phyloP scores from a whole-genome alignment of 1,140 invertebrate genomes.

The Bombus fervidus region DNA sequence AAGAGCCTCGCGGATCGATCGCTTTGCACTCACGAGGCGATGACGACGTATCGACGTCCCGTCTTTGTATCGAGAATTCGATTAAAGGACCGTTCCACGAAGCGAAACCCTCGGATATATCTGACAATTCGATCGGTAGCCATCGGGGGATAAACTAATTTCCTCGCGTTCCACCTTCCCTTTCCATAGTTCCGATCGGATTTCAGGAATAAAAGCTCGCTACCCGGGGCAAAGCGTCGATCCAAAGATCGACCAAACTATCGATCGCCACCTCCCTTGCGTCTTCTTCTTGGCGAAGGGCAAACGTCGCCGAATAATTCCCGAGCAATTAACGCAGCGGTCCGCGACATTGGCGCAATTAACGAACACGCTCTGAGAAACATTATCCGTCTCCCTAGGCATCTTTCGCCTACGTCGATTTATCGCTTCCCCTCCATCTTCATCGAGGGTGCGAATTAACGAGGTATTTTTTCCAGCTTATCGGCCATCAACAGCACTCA shows the following conservation, averaged over 20 bases:
- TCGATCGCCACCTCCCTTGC: background rate
- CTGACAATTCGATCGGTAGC: constrained; percentile 63
- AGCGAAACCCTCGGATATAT: constrained; percentile 49
- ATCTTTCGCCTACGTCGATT: constrained; percentile 30
- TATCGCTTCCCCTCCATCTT: background rate
- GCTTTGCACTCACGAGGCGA: background rate
- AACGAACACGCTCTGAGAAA: constrained; percentile 40
- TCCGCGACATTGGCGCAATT: constrained; percentile 41
- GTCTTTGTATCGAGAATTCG: constrained; percentile 43
- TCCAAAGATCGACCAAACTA: background rate
- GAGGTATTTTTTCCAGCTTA: constrained; percentile 26
- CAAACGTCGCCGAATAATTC: constrained; percentile 31
- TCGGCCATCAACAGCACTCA: constrained; percentile 29
- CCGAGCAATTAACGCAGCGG: constrained; percentile 43
- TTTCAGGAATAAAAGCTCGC: background rate
- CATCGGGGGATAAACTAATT: constrained; percentile 66
- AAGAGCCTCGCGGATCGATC: background rate
- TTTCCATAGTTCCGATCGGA: background rate
- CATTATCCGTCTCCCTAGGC: constrained; percentile 26
- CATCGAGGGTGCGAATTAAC: constrained; percentile 52
- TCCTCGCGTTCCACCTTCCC: constrained; percentile 46
- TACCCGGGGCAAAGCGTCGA: too few relatives aligned
- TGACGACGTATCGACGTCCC: background rate
- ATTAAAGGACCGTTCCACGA: constrained; percentile 59
- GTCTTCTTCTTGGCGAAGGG: background rate